These are phyloP conservation scores for Thecophora atra DNA, from an alignment of 2,888 invertebrate species.

Conservation along the genomic window DNA sequence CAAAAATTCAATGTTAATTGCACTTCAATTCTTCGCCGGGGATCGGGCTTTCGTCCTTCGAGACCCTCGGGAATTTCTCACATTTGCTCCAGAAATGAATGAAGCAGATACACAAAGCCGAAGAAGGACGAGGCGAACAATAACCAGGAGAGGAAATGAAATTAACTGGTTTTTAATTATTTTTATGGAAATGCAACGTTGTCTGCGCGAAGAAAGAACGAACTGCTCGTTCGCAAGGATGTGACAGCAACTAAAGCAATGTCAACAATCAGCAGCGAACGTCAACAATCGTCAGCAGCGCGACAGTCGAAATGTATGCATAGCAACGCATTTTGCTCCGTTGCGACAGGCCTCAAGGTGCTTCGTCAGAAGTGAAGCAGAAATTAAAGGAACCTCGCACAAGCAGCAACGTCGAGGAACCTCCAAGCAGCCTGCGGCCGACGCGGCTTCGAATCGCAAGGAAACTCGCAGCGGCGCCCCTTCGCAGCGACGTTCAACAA, in stretches of 20 bases:
- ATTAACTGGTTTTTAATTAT: constrained; percentile 33
- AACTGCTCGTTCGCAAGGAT: background rate
- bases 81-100: background rate
- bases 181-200: background rate
- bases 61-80: background rate
- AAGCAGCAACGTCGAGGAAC: background rate
- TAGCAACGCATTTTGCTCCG: background rate
- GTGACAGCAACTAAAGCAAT: background rate
- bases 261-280: constrained; percentile 15
- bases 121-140: background rate
- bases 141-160: background rate
- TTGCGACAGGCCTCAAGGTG: constrained; percentile 15
- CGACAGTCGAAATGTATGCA: background rate
- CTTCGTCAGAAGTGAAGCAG: background rate
- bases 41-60: background rate
- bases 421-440: background rate
- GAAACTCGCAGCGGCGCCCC: background rate
- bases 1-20: too few species aligned
- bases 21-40: background rate
- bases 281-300: background rate
- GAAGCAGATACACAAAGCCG: background rate
- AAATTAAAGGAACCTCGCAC: background rate
- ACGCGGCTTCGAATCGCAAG: background rate
- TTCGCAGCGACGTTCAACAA: background rate
- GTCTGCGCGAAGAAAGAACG: background rate